Conservation (phyloP, 2,113 vertebrate genomes). For the Campylomormyrus tamandua region DNA sequence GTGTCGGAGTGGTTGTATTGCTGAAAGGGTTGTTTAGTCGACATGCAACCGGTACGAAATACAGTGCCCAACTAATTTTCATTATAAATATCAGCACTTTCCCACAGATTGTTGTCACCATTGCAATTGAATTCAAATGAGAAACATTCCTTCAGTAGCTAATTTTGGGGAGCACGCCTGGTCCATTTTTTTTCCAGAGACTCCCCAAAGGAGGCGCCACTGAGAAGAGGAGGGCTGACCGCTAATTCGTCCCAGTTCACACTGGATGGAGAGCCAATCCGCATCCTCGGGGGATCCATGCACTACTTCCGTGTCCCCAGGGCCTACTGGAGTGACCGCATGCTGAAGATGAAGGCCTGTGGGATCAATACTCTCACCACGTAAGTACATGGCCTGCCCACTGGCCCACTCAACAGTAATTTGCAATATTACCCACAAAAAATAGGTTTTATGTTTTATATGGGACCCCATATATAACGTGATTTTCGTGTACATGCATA, state of each 20-base stretch:
- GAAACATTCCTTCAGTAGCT: not conserved
- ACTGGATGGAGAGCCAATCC: constrained; percentile 66
- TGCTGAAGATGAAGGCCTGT: constrained; percentile 61
- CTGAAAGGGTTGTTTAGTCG: not conserved
- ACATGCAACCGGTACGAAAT: not conserved
- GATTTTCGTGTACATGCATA: not conserved
- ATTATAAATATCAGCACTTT: not conserved
- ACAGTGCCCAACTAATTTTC: not conserved
- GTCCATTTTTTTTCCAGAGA: not conserved
- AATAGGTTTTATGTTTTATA: not conserved
- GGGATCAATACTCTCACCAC: constrained; percentile 88
- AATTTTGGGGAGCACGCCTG: not conserved
- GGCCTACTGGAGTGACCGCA: constrained; percentile 80
- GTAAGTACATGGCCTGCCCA: constrained; percentile 49
- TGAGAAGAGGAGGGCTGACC: constrained; percentile 61
- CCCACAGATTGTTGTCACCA: not conserved
- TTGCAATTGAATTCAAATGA: not conserved
- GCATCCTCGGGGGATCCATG: constrained; percentile 75
- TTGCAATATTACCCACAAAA: not conserved
- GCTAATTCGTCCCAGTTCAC: constrained; percentile 64
- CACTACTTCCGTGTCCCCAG: constrained; percentile 81
- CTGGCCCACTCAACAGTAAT: not conserved
- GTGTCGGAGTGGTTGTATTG: not conserved
- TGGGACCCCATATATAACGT: not conserved
- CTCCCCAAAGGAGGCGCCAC: constrained; percentile 23